Conservation (phyloP, 35 echinoderm and acorn worm genomes). For the Lytechinus pictus region DNA sequence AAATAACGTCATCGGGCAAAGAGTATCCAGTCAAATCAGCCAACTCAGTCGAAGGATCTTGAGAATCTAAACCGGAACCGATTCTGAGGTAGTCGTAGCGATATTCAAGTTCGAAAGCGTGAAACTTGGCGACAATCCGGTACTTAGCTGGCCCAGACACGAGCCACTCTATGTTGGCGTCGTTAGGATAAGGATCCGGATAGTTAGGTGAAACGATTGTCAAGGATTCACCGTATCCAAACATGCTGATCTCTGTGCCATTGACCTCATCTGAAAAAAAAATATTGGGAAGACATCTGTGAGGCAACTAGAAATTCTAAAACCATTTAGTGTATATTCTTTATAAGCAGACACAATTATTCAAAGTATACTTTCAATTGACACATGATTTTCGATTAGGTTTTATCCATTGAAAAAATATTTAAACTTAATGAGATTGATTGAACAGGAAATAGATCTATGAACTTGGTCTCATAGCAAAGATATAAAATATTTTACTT, state of each 20-base stretch:
- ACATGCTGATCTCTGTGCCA: neutral
- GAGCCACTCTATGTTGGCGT: neutral
- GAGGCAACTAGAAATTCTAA: no score
- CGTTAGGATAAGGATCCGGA: neutral
- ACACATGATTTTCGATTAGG: no score
- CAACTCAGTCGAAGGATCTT: neutral
- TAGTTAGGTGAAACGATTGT: neutral
- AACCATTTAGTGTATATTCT: no score
- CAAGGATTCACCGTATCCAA: neutral
- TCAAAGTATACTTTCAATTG: no score
- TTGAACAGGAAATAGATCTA: no score
- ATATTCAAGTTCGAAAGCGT: slow-evolving; percentile 13
- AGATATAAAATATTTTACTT: no score
- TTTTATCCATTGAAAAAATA: no score
- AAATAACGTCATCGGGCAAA: slow-evolving; percentile 3
- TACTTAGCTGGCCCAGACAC: neutral
- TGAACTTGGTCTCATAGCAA: no score
- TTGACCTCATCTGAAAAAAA: neutral
- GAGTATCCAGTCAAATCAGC: neutral
- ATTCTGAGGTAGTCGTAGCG: slow-evolving; percentile 5
- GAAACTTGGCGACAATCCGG: neutral
- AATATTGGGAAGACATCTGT: neutral
- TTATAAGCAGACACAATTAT: no score
- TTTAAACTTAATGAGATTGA: no score
- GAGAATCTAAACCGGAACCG: neutral